A percentile compares a stretch with the other conserved stretches of the same genome.
Conservation (phyloP, 2,797 vertebrate genomes). For the Crenuchus spilurus region DNA sequence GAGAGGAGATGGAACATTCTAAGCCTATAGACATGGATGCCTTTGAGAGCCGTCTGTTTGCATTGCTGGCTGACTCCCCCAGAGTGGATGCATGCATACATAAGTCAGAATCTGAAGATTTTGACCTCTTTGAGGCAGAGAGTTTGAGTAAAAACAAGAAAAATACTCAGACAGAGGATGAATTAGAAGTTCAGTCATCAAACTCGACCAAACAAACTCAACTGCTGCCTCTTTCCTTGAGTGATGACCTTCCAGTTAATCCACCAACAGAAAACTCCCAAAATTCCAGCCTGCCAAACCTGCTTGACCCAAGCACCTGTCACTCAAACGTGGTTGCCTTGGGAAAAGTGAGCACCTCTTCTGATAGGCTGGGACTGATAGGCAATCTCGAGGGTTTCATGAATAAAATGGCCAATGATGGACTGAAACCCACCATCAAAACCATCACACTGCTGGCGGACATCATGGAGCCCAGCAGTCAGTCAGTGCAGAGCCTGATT, state of each 20-base stretch:
- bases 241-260: constrained; percentile 7
- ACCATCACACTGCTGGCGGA: constrained; percentile 89
- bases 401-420: constrained; percentile 80
- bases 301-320: constrained; percentile 73
- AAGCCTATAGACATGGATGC: constrained; percentile 74
- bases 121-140: neutral
- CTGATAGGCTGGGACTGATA: constrained; percentile 83
- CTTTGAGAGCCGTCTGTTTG: constrained; percentile 82
- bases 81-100: neutral
- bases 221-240: constrained; percentile 41
- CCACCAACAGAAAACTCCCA: neutral
- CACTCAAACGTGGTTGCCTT: constrained; percentile 75
- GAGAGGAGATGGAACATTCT: neutral
- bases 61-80: constrained; percentile 33
- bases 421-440: constrained; percentile 79
- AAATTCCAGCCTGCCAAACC: constrained; percentile 71
- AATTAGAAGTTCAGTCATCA: neutral
- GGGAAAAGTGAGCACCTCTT: constrained; percentile 67
- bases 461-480: constrained; percentile 72
- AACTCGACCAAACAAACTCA: constrained; percentile 1
- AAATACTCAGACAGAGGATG: constrained; percentile 8
- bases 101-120: neutral
- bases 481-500: constrained; percentile 77
- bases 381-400: constrained; percentile 82
- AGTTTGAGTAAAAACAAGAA: neutral